These are phyloP conservation scores for Cheilosia variabilis DNA, from an alignment of 2,888 invertebrate genomes.

Conservation along the genomic window DNA sequence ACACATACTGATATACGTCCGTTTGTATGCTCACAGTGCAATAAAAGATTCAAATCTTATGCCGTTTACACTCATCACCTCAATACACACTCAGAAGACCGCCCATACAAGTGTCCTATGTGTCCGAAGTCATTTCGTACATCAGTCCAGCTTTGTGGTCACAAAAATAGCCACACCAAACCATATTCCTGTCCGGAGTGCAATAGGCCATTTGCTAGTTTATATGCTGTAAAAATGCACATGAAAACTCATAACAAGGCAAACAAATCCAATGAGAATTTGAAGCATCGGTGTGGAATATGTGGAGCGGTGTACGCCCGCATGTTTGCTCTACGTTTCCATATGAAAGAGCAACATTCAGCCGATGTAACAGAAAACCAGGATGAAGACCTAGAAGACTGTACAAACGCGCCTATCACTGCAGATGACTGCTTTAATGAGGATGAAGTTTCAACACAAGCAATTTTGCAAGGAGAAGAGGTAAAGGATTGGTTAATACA, in stretches of 20 bases:
- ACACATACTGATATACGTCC: conserved; percentile 92
- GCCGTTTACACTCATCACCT: conserved; percentile 92
- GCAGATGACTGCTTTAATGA: conserved; percentile 75
- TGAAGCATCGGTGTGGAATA: conserved; percentile 88
- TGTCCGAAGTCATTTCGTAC: conserved; percentile 93
- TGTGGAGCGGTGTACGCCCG: conserved; percentile 92
- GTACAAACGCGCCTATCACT: conserved; percentile 6
- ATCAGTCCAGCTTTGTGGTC: conserved; percentile 90
- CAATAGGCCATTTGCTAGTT: conserved; percentile 90
- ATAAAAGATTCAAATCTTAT: conserved; percentile 90
- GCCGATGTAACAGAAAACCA: conserved; percentile 71
- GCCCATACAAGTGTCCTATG: conserved; percentile 89
- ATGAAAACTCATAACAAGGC: conserved; percentile 89
- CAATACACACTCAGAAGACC: conserved; percentile 89
- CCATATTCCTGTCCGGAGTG: conserved; percentile 91
- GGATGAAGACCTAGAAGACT: conserved; percentile 21
- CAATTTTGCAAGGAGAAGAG: conserved; percentile 80
- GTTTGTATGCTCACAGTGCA: conserved; percentile 89
- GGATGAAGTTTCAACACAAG: conserved; percentile 78
- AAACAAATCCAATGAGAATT: conserved; percentile 85
- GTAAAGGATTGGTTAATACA: conserved; percentile 59
- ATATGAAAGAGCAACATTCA: conserved; percentile 88
- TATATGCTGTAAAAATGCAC: conserved; percentile 90
- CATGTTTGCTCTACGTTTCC: conserved; percentile 89
- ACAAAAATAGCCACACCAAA: conserved; percentile 92